Base-by-base conservation (phyloP, 2,797 vertebrate species). In the Rhodeus uyekii region DNA sequence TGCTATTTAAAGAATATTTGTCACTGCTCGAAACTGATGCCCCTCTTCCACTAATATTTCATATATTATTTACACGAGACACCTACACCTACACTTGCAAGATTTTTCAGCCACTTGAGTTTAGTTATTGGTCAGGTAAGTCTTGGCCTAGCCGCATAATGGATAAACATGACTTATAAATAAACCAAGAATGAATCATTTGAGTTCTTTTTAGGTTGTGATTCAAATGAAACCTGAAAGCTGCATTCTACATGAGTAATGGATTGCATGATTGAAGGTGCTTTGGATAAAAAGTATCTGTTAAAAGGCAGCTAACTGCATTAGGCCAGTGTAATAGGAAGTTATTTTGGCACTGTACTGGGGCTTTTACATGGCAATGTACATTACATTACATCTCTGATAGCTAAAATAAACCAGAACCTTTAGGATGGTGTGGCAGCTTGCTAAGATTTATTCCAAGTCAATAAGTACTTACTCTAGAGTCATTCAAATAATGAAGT, bases 221-320 rank as follows among this genome's bases (percentile, higher is more conserved):
- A 75, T 81, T 36, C 50, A 65, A 67, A 55, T 79, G 83, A 78
- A 84, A 84, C 85, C 80, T 71, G 69, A 80, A 79, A n/a, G 50
- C 77, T 79, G 55, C 39, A 39, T 64, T 74, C 34, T 42, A 22
- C 58, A 29, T 3, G 27, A 42, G 60, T 75, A 42, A 75, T 42
- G 19, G 44, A 67, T 81, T 75, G 12, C 69, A 9, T 8, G n/a
- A 42, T 46, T 36, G n/a, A 71, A 83, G 39, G 7, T 8, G 69
- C 67, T 80, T 73, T 61, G 29, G 67, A 73, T 50, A 75, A 75
- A 89, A 89, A 87, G 36, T 64, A 61, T 85, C 86, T 84, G 76
- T 39, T 85, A 89, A 80, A 67, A 68, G 81, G 32, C 86, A 71
- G 50, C 60, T 81, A 81, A 81, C 60, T n/a, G 69, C 71, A 58